Evolutionary conservation across 2,888 invertebrate species (phyloP), one percentile per base, ranked within the genome.

Genomic region (Agrenia bidenticulata): DNA sequence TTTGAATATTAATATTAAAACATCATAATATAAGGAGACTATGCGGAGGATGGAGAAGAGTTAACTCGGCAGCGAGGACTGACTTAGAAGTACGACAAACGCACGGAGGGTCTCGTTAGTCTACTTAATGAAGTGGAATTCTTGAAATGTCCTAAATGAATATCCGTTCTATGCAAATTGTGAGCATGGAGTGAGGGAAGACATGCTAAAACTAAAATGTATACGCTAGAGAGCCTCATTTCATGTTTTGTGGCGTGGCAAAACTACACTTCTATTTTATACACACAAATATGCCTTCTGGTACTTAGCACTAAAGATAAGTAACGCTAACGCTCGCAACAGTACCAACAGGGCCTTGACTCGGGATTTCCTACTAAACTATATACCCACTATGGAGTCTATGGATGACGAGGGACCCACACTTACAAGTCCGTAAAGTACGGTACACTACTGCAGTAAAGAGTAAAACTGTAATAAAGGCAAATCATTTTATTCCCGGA

Each of bases 81-180:
- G n/a, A n/a, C 11, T 32, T 11, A 32, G 32, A 32, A 32, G 32
- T 32, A 32, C 32, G 11, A 32, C 32, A 32, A 32, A 32, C 32
- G 32, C 32, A 32, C 32, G 32, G 32, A 53, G 45, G 37, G 62
- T 50, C 60, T 60, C 61, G 55, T 59, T 59, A 60, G 60, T 61
- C 56, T 61, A 61, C 55, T 58, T 70, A 70, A 70, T 70, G 67
- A 70, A 67, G 66, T 66, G 64, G 60, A 66, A 71, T 70, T 63
- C 69, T 69, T 66, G 54, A 69, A 71, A 66, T 67, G 51, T 56
- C 60, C 53, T 62, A 62, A 66, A 66, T 66, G 67, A 64, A 66
- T 54, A 63, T 59, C 41, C 56, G 55, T 24, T 55, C 24, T 32
- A 21, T 42, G 61, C 19, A 51, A 51, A 56, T 57, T 63, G 15